Conservation (phyloP, 2,113 vertebrate species). For the Macrotis lagotis region DNA sequence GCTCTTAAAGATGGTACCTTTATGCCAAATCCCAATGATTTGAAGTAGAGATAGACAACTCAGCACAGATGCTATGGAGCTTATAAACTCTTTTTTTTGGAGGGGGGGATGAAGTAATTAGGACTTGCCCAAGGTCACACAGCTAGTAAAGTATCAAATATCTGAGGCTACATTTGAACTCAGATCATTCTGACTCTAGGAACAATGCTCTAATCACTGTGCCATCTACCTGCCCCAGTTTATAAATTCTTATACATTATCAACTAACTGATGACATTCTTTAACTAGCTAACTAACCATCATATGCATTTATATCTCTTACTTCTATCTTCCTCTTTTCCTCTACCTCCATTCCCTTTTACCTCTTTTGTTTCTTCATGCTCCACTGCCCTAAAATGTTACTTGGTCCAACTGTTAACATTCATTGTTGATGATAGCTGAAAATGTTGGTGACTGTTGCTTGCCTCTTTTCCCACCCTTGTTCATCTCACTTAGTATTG, state of each 20-base stretch:
- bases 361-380: not conserved
- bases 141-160: no score
- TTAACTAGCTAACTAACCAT: not conserved
- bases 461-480: not conserved
- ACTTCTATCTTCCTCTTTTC: not conserved
- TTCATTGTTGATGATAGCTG: not conserved
- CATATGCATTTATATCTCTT: not conserved
- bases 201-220: no score
- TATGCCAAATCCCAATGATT: not conserved
- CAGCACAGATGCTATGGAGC: not conserved
- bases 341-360: not conserved
- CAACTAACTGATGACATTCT: not conserved
- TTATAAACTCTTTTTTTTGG: not conserved
- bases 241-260: not conserved
- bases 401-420: not conserved
- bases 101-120: no score
- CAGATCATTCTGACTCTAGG: no score
- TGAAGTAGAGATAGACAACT: not conserved
- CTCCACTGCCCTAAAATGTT: not conserved
- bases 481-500: not conserved
- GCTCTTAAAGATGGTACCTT: not conserved
- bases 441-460: not conserved
- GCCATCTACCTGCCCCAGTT: no score
- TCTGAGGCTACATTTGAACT: no score
- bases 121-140: no score